Percentiles rank a stretch among this genome's conserved stretches.
Conservation (phyloP, 2,113 vertebrate genomes). For the Axis porcinus region DNA sequence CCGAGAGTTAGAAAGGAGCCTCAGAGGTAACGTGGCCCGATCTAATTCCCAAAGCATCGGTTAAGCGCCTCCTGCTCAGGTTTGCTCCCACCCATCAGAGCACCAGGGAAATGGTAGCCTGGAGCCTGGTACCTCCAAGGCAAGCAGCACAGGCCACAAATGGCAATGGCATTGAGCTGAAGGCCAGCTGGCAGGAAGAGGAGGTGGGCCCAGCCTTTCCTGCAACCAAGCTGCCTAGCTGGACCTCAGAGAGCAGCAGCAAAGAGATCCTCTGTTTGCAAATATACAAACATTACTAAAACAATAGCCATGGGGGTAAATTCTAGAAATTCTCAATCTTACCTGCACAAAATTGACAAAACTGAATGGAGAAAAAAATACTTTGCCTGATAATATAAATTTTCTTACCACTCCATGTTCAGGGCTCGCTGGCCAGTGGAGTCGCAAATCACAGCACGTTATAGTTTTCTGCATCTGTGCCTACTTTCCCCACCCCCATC, state of each 20-base stretch:
- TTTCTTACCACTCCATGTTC: not conserved
- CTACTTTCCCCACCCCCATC: not conserved
- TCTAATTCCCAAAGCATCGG: not conserved
- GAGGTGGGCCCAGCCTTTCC: not conserved
- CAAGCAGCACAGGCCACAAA: not conserved
- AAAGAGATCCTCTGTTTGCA: not conserved
- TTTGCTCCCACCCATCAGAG: not conserved
- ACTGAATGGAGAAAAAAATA: not conserved
- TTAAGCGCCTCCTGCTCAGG: not conserved
- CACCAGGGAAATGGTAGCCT: not conserved
- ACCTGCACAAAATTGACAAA: not conserved
- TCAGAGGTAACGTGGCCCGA: not conserved
- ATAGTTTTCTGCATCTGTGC: not conserved
- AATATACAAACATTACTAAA: constrained; percentile 20
- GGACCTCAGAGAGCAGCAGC: not conserved
- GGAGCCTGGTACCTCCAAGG: not conserved
- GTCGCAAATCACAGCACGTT: not conserved
- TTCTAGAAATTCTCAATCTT: not conserved
- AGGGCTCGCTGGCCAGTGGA: not conserved
- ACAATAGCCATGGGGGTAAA: not conserved
- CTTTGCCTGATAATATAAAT: not conserved
- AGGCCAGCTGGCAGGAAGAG: not conserved
- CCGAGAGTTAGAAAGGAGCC: not conserved
- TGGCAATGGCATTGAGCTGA: not conserved
- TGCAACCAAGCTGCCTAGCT: not conserved